These are phyloP conservation scores for Condylura cristata DNA, from an alignment of 2,113 vertebrate genomes.

Conservation along the genomic window DNA sequence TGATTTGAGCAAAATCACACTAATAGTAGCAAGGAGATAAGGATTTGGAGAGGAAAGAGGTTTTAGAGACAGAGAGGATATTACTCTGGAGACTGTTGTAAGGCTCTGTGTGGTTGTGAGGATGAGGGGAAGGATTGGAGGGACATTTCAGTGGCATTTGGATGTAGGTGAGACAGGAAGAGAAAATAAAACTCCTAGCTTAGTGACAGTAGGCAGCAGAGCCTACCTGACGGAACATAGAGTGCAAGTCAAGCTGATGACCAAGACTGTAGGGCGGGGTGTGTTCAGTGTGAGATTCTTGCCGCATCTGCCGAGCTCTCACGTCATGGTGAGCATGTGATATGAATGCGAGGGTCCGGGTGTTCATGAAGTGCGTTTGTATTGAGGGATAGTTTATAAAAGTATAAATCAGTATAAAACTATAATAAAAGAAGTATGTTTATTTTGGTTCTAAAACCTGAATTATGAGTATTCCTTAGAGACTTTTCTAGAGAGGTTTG, in stretches of 20 bases:
- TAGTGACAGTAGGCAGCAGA: neutral
- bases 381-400: constrained; percentile 1
- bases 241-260: neutral
- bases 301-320: neutral
- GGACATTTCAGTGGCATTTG: neutral
- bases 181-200: neutral
- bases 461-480: neutral
- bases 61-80: neutral
- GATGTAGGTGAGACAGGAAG: neutral
- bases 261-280: neutral
- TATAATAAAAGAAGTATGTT: neutral
- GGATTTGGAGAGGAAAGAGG: neutral
- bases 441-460: neutral
- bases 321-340: neutral
- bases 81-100: neutral
- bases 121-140: neutral
- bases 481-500: neutral
- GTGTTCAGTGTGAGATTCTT: neutral
- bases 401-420: too few species aligned
- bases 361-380: neutral
- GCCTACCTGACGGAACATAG: neutral
- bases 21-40: neutral
- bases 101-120: neutral
- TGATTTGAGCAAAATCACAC: constrained; percentile 5
- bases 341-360: neutral